Conservation (phyloP, 1,140 invertebrate species). For the Orchestia grillus region DNA sequence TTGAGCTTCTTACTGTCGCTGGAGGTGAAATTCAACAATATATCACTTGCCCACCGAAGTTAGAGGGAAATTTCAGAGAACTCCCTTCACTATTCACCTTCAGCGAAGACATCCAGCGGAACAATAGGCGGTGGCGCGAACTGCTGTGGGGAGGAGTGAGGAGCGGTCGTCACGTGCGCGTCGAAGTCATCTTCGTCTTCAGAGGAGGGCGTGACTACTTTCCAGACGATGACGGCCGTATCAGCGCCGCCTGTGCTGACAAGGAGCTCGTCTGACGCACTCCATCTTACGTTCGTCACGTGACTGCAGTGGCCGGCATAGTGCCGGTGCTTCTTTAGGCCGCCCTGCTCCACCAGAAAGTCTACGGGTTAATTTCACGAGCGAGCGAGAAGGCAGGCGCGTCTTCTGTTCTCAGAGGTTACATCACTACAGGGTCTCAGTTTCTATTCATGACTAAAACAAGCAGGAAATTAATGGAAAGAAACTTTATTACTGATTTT, state of each 20-base stretch:
- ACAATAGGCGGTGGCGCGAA: constrained; percentile 13
- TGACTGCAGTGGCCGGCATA: constrained; percentile 67
- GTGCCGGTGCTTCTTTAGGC: constrained; percentile 62
- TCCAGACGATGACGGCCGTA: constrained; percentile 65
- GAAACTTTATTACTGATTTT: too few species aligned
- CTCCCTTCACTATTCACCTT: not conserved
- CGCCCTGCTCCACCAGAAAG: constrained; percentile 37
- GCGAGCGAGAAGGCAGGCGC: not conserved
- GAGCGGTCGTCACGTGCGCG: not conserved
- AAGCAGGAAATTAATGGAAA: too few species aligned
- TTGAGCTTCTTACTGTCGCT: too few species aligned
- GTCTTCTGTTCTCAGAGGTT: not conserved
- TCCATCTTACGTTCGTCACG: constrained; percentile 66
- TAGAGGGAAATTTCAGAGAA: not conserved
- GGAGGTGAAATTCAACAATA: too few species aligned
- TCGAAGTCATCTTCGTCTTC: constrained; percentile 56
- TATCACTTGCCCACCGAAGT: too few species aligned
- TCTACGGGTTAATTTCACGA: not conserved
- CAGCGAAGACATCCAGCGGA: not conserved
- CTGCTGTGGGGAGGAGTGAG: constrained; percentile 33
- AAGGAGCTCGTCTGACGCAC: constrained; percentile 58
- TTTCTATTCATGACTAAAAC: too few species aligned
- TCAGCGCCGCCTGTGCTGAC: constrained; percentile 65
- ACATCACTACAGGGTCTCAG: too few species aligned
- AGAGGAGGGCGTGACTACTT: not conserved